phyloP scores from a whole-genome alignment of 2,797 vertebrate species.

The Rhinichthys osculus region DNA sequence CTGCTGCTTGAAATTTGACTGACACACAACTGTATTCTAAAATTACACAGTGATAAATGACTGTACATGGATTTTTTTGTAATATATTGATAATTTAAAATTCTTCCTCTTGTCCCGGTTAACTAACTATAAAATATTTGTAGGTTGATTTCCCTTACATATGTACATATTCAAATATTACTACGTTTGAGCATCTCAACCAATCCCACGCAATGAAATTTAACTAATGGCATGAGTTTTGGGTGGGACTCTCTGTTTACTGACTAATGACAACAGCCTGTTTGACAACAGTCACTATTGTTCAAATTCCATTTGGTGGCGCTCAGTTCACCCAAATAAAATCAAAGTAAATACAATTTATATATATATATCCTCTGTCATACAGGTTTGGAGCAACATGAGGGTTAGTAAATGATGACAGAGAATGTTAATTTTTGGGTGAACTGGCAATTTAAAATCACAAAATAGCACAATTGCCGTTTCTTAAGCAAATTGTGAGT shows the following conservation, averaged over 20 bases:
- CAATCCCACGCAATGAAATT: not conserved
- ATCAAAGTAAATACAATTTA: no score
- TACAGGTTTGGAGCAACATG: not conserved
- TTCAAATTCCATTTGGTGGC: not conserved
- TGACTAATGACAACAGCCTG: not conserved
- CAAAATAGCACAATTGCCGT: not conserved
- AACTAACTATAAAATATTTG: not conserved
- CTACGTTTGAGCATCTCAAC: not conserved
- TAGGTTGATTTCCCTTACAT: not conserved
- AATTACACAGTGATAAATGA: slow-evolving; percentile 62
- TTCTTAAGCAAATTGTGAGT: not conserved
- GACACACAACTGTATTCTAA: slow-evolving; percentile 61
- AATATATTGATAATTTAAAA: not conserved
- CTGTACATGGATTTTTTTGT: slow-evolving; percentile 34
- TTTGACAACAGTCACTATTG: not conserved
- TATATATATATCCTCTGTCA: not conserved
- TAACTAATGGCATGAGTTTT: not conserved
- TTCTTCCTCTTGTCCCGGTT: not conserved
- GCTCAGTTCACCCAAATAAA: not conserved
- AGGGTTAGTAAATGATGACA: not conserved
- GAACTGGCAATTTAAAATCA: not conserved
- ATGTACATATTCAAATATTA: not conserved
- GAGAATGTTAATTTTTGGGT: not conserved
- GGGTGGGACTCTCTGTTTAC: not conserved
- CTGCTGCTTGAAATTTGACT: slow-evolving; percentile 59